These are phyloP conservation scores for Trachelipus rathkii DNA, from an alignment of 1,140 invertebrate species.

Conservation along the genomic window DNA sequence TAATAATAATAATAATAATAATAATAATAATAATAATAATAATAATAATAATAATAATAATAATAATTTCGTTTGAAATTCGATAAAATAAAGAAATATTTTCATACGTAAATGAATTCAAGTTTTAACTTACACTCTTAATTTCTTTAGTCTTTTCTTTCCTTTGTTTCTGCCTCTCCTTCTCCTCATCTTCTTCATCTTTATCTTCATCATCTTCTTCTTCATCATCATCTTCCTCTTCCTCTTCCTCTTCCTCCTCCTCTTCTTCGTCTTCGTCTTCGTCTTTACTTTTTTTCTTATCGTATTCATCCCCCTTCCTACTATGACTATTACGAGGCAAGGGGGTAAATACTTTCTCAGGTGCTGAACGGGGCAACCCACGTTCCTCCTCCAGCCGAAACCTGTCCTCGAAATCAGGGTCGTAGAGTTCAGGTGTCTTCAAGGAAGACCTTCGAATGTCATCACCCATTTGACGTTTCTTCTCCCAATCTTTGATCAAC, in stretches of 20 bases:
- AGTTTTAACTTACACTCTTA: not conserved
- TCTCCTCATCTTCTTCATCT: not conserved
- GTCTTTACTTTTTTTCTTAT: slow-evolving; percentile 3
- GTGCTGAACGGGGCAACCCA: too few species aligned
- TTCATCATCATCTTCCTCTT: slow-evolving; percentile 21
- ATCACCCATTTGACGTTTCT: not conserved
- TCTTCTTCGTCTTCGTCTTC: slow-evolving; percentile 20
- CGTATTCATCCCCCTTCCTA: not conserved
- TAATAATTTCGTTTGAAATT: too few species aligned
- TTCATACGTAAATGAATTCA: too few species aligned
- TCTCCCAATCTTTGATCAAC: not conserved
- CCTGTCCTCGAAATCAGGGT: too few species aligned
- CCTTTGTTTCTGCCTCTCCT: slow-evolving; percentile 50
- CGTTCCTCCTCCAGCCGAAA: too few species aligned
- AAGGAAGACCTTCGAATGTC: not conserved
- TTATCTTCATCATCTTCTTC: slow-evolving; percentile 21
- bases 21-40: too few species aligned
- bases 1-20: too few species aligned
- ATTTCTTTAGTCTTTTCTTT: not conserved
- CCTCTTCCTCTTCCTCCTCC: not conserved
- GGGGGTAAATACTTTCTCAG: too few species aligned
- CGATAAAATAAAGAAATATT: too few species aligned
- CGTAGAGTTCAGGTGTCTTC: not conserved
- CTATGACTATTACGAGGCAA: too few species aligned
- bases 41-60: too few species aligned